Evolutionary conservation across 2,888 invertebrate species (phyloP).

Genomic region (Calliopum simillimum): DNA sequence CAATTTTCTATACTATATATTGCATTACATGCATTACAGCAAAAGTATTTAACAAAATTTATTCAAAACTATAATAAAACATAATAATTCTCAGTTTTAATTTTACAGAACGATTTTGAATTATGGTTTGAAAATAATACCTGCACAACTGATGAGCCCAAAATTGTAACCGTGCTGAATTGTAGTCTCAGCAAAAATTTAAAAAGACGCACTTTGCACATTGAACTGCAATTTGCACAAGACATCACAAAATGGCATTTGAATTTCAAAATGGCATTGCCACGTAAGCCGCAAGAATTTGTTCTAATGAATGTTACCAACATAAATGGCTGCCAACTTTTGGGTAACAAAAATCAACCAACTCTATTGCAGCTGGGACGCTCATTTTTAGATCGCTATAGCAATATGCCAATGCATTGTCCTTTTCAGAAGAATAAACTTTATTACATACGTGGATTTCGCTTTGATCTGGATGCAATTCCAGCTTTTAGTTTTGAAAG

Average conservation of each 20-base stretch:
- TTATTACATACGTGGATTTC: slow-evolving; percentile 46
- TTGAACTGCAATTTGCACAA: slow-evolving; percentile 43
- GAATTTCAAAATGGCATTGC: slow-evolving; percentile 40
- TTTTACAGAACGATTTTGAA: no score
- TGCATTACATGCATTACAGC: no score
- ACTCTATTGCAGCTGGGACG: slow-evolving; percentile 43
- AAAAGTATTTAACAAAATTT: no score
- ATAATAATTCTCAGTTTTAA: no score
- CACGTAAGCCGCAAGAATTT: slow-evolving; percentile 36
- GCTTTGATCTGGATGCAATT: slow-evolving; percentile 42
- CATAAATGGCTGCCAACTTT: slow-evolving; percentile 47
- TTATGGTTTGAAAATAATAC: no score
- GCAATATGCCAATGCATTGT: slow-evolving; percentile 42
- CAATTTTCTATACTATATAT: no score
- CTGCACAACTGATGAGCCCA: no score
- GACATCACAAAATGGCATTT: slow-evolving; percentile 25
- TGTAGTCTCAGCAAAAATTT: slow-evolving; percentile 44
- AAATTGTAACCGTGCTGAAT: no score
- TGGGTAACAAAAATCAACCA: slow-evolving; percentile 46
- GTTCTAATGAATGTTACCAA: slow-evolving; percentile 42
- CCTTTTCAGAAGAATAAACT: slow-evolving; percentile 41
- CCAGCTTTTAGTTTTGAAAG: slow-evolving; percentile 45
- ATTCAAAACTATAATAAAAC: no score
- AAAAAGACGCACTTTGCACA: slow-evolving; percentile 41
- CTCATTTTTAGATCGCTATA: slow-evolving; percentile 39